Percentiles rank a stretch among this genome's conserved stretches.
These are phyloP conservation scores for Lasioglossum leucozonium DNA, from an alignment of 2,888 invertebrate genomes.

Conservation along the genomic window DNA sequence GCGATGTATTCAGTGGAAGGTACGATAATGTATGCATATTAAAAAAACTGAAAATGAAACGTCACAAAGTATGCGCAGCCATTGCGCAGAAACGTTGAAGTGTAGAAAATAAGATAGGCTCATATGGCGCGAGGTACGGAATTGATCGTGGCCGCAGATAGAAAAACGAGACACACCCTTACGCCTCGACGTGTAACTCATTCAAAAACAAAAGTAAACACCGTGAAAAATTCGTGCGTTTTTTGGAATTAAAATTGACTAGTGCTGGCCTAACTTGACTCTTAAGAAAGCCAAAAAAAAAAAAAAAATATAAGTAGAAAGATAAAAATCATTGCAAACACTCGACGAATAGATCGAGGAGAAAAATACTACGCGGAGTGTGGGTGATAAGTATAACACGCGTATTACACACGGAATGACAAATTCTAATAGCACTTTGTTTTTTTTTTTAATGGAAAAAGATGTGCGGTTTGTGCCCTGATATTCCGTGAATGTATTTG, in stretches of 20 bases:
- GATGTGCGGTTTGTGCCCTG: conserved; percentile 55
- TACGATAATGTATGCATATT: conserved; percentile 69
- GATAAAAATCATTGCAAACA: conserved; percentile 54
- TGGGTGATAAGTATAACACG: conserved; percentile 37
- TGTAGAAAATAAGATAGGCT: conserved; percentile 69
- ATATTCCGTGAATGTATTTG: conserved; percentile 76
- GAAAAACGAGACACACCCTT: not conserved
- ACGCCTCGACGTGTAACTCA: conserved; percentile 62
- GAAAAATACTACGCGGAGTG: conserved; percentile 63
- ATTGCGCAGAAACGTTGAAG: conserved; percentile 63
- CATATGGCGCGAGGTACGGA: conserved; percentile 68
- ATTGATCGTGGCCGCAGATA: conserved; percentile 35
- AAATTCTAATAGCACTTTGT: conserved; percentile 56
- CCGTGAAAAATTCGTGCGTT: conserved; percentile 68
- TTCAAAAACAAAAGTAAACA: not conserved
- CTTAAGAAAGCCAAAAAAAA: conserved; percentile 51
- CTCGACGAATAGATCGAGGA: conserved; percentile 45
- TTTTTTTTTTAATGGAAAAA: conserved; percentile 54
- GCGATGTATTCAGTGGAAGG: conserved; percentile 74
- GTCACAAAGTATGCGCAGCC: conserved; percentile 63
- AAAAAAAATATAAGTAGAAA: conserved; percentile 14
- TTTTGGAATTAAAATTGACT: conserved; percentile 76
- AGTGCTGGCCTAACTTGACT: conserved; percentile 76
- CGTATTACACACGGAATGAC: conserved; percentile 56
- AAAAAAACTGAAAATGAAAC: conserved; percentile 45